Percentiles rank a stretch among this genome's conserved stretches.
Conservation (phyloP, 2,888 invertebrate genomes). For the Eilema caniola region DNA sequence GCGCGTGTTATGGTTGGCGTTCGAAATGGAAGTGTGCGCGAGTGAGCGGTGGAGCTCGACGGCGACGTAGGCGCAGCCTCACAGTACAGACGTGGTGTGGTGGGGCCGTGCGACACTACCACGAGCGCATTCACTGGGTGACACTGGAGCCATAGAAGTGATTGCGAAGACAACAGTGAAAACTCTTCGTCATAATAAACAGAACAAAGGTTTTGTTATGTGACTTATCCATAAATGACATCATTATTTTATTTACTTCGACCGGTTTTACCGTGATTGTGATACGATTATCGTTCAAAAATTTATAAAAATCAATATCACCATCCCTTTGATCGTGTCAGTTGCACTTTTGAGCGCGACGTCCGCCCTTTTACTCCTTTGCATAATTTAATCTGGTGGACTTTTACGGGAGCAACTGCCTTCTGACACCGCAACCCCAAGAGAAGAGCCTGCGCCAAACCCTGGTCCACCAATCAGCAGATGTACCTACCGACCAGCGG, state of each 20-base stretch:
- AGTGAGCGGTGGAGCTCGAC: constrained; percentile 75
- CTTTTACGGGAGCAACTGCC: background rate
- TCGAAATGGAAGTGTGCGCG: constrained; percentile 78
- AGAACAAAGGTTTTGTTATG: constrained; percentile 21
- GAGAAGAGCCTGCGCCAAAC: background rate
- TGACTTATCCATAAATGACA: constrained; percentile 5
- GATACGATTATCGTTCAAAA: background rate
- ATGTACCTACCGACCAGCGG: no score
- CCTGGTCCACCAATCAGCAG: background rate
- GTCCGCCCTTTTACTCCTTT: background rate
- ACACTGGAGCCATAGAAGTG: constrained; percentile 40
- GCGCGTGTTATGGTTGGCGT: constrained; percentile 82
- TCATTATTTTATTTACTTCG: constrained; percentile 16
- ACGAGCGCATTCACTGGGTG: constrained; percentile 47
- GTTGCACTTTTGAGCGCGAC: background rate
- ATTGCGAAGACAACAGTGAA: constrained; percentile 32
- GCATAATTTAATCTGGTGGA: background rate
- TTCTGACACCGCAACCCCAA: background rate
- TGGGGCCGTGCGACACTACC: constrained; percentile 55
- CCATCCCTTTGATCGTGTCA: background rate
- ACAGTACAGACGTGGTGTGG: constrained; percentile 59
- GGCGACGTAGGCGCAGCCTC: constrained; percentile 66
- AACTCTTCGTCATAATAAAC: constrained; percentile 15
- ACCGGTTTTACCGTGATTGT: background rate
- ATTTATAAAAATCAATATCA: background rate